Evolutionary conservation across 1,140 invertebrate species (phyloP).

Genomic region (Hetaerina americana): DNA sequence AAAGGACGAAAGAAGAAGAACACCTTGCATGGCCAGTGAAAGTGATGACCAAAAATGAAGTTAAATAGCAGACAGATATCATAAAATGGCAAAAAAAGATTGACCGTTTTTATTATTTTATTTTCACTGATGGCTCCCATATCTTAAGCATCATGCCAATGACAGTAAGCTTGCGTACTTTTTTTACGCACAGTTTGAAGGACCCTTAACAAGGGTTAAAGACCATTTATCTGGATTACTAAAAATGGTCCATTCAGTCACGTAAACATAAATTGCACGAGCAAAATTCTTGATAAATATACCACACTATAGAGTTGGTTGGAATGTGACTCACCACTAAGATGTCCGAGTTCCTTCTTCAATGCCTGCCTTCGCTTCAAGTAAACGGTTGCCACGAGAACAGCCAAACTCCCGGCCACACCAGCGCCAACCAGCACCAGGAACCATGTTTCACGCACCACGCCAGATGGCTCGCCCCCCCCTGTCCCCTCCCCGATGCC

Average conservation of each 20-base stretch:
- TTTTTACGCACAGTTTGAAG: too few species aligned
- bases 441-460: constrained; percentile 61
- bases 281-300: too few species aligned
- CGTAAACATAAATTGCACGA: too few species aligned
- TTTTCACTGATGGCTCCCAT: too few species aligned
- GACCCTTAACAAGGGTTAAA: too few species aligned
- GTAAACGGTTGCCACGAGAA: constrained; percentile 47
- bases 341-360: constrained; percentile 46
- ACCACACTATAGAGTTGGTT: too few species aligned
- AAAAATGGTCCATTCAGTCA: too few species aligned
- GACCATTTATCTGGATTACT: too few species aligned
- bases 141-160: too few species aligned
- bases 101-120: not conserved
- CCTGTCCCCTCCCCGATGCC: constrained; percentile 14
- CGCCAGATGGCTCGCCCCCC: constrained; percentile 25
- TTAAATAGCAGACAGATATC: not conserved
- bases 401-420: constrained; percentile 48
- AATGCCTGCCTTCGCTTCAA: constrained; percentile 44
- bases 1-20: not conserved
- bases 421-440: constrained; percentile 54
- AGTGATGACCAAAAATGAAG: not conserved
- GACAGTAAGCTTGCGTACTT: too few species aligned
- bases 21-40: not conserved
- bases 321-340: constrained; percentile 26
- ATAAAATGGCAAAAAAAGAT: not conserved